Conservation (phyloP, 2,113 vertebrate species). For the Arvicanthis niloticus region DNA sequence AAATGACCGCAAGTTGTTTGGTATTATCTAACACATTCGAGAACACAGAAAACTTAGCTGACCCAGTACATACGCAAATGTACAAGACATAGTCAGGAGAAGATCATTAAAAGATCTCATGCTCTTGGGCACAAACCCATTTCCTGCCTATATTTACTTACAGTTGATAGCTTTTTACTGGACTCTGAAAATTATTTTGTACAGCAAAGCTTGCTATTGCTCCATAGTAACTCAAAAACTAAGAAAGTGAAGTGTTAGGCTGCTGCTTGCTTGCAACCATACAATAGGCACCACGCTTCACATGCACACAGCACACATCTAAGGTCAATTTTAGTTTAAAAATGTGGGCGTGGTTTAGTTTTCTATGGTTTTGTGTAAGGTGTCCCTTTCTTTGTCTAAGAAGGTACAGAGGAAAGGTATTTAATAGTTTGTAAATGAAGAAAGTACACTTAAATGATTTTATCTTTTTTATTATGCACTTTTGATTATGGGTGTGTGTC, state of each 20-base stretch:
- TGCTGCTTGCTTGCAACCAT: background rate
- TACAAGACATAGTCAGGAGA: background rate
- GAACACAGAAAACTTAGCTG: background rate
- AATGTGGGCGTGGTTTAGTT: background rate
- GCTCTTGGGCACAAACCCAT: background rate
- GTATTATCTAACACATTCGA: background rate
- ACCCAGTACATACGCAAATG: background rate
- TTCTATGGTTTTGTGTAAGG: background rate
- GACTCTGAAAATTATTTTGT: background rate
- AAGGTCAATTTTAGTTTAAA: background rate
- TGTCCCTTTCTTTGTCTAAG: background rate
- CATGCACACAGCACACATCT: accelerated
- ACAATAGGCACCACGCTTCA: background rate
- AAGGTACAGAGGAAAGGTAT: background rate
- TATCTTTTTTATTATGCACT: background rate
- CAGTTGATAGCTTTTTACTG: background rate
- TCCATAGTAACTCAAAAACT: background rate
- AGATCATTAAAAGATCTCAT: too few species aligned
- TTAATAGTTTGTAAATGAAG: background rate
- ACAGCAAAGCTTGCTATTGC: background rate
- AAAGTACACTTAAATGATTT: background rate
- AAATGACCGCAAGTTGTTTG: background rate
- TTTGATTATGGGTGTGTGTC: too few species aligned
- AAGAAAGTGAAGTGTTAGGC: background rate
- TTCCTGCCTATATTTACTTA: background rate